Evolutionary conservation across 2,888 invertebrate genomes (phyloP).

Genomic region (Tipula unca): DNA sequence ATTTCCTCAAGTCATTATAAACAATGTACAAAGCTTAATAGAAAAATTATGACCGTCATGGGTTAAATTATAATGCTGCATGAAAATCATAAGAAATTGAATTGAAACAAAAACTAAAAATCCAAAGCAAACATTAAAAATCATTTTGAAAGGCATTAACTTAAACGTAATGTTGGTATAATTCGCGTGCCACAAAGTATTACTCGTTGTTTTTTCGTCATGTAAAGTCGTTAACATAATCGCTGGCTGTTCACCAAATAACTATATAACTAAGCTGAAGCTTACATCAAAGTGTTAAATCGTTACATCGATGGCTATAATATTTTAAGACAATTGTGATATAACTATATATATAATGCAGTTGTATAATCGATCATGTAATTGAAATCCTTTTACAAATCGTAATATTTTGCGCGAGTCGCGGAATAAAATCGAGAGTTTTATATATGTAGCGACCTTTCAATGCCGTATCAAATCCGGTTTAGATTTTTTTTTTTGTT

Average conservation of each 20-base stretch:
- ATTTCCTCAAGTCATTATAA: neutral
- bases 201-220: neutral
- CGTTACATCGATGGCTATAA: neutral
- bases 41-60: neutral
- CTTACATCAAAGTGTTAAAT: neutral
- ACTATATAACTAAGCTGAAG: neutral
- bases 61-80: neutral
- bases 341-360: neutral
- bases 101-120: neutral
- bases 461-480: constrained; percentile 8
- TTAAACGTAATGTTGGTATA: neutral
- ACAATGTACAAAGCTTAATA: neutral
- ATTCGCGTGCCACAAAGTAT: neutral
- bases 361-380: neutral
- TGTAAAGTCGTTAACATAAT: neutral
- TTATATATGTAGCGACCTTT: neutral
- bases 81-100: neutral
- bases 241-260: neutral
- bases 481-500: neutral
- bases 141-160: neutral
- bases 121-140: neutral
- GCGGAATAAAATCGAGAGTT: too few species aligned
- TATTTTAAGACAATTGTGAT: neutral
- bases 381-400: neutral
- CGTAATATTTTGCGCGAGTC: neutral